A percentile compares a stretch with the other conserved stretches of the same genome.
Evolutionary conservation across 2,888 invertebrate species (phyloP).

Genomic region (Hyles lineata): DNA sequence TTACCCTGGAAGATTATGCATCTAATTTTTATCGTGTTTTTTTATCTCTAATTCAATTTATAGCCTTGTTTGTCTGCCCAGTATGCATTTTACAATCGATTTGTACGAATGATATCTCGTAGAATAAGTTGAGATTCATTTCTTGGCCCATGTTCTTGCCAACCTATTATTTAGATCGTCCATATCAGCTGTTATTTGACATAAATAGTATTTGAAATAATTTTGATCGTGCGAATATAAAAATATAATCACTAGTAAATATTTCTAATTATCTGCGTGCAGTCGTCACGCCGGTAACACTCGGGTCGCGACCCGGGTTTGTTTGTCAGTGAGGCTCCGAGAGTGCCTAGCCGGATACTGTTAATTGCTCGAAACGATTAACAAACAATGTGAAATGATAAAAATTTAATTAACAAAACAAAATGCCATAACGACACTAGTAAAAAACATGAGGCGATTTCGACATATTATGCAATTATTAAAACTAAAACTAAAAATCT

Average conservation of each 20-base stretch:
- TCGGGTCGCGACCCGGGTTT: background rate
- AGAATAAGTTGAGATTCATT: too few species aligned
- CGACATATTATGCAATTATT: background rate
- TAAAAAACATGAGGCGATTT: background rate
- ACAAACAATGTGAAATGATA: background rate
- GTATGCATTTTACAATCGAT: too few species aligned
- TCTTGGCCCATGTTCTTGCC: too few species aligned
- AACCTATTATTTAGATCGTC: background rate
- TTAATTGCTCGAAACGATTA: background rate
- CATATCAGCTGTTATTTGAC: background rate
- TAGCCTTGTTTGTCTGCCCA: too few species aligned
- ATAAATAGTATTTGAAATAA: background rate
- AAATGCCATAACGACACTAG: background rate
- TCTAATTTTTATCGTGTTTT: too few species aligned
- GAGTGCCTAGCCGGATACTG: background rate
- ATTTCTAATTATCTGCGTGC: background rate
- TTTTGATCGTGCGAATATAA: background rate
- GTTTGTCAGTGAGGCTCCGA: background rate
- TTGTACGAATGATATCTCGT: too few species aligned
- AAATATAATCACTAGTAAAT: too few species aligned
- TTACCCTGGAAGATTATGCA: too few species aligned
- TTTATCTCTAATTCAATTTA: too few species aligned
- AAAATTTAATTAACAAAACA: conserved; percentile 10
- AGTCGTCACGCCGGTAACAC: background rate
- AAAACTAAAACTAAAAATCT: too few species aligned